Conservation (phyloP, 2,113 vertebrate species). For the Muntiacus muntjak region DNA sequence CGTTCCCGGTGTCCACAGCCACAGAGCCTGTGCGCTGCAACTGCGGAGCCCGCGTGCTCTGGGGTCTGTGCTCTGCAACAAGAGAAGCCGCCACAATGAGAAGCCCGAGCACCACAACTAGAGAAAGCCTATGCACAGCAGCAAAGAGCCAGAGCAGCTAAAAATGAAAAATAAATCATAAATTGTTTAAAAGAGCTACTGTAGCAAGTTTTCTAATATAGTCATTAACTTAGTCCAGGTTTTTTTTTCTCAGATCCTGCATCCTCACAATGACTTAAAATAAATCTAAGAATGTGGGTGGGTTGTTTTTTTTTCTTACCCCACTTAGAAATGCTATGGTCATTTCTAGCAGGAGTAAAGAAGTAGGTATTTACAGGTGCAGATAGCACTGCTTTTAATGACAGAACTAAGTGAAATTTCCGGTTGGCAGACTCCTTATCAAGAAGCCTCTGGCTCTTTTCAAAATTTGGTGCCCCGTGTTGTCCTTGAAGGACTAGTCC, state of each 20-base stretch:
- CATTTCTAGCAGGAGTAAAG: neutral
- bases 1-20: neutral
- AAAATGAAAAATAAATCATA: neutral
- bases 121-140: neutral
- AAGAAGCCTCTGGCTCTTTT: neutral
- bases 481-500: neutral
- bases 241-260: neutral
- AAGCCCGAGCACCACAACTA: neutral
- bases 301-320: neutral
- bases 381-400: neutral
- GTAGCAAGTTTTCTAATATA: neutral
- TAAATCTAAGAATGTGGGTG: neutral
- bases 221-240: neutral
- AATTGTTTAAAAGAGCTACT: neutral
- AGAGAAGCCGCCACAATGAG: neutral
- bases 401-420: neutral
- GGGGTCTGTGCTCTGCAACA: rapidly evolving
- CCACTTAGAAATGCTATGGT: neutral
- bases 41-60: neutral
- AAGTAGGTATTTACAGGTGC: neutral
- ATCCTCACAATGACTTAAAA: neutral
- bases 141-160: neutral
- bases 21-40: neutral
- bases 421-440: neutral
- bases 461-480: neutral